Conservation (phyloP, 2,888 invertebrate species). For the Pediacus dermestoides region DNA sequence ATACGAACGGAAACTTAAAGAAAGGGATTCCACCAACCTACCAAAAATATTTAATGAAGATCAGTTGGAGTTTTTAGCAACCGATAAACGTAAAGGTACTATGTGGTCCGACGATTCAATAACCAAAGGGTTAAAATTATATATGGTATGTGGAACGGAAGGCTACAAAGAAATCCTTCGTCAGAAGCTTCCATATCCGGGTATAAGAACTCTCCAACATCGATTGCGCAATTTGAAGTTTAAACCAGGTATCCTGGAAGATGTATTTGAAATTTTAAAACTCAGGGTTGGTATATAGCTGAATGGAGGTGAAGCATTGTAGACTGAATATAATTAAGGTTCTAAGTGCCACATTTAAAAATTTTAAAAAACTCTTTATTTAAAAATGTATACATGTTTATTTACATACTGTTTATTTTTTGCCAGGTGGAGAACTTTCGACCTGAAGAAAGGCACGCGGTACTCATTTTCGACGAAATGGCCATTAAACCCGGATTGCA, state of each 20-base stretch:
- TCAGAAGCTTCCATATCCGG: conserved; percentile 15
- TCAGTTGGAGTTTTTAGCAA: conserved; percentile 10
- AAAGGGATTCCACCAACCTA: neutral
- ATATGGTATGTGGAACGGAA: conserved; percentile 15
- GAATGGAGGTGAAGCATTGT: too few species aligned
- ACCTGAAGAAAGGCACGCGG: conserved; percentile 12
- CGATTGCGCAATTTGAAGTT: too few species aligned
- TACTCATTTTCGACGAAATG: conserved; percentile 16
- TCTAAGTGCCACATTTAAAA: too few species aligned
- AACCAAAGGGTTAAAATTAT: conserved; percentile 11
- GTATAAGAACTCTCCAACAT: too few species aligned
- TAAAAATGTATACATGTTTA: too few species aligned
- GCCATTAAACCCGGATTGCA: conserved; percentile 15
- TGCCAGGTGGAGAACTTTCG: conserved; percentile 14
- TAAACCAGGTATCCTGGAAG: conserved; percentile 12
- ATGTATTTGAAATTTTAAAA: conserved; percentile 7
- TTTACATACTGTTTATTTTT: too few species aligned
- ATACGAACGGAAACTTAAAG: conserved; percentile 1
- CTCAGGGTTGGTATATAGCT: too few species aligned
- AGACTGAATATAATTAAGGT: too few species aligned
- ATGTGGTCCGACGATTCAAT: conserved; percentile 10
- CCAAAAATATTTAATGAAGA: conserved; percentile 7
- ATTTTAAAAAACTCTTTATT: too few species aligned
- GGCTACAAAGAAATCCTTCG: conserved; percentile 16
- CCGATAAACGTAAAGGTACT: conserved; percentile 8